phyloP scores from a whole-genome alignment of 1,140 invertebrate genomes.

The Aradophagus sp. region DNA sequence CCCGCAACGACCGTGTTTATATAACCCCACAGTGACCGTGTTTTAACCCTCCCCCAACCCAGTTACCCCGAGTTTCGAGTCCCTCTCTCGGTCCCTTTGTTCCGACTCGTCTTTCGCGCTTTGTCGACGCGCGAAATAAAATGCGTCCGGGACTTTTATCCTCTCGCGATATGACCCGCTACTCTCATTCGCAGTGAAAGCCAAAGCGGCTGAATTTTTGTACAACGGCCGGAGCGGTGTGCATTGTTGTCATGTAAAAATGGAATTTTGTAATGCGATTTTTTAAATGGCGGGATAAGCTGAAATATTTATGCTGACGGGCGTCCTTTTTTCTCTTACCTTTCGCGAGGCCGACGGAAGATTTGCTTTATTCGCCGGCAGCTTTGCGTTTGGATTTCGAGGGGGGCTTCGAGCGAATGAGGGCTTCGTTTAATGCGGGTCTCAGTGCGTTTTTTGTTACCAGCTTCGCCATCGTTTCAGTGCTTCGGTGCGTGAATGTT shows the following conservation, averaged over 20 bases:
- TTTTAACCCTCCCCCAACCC: no score
- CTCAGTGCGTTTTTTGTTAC: no score
- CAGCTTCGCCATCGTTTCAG: no score
- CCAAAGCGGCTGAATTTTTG: conserved; percentile 16
- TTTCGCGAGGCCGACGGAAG: no score
- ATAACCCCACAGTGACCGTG: no score
- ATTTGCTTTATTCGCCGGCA: no score
- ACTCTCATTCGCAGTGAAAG: conserved; percentile 13
- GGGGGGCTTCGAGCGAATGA: no score
- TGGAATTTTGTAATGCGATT: conserved; percentile 29
- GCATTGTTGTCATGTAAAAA: conserved; percentile 26
- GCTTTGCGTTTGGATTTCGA: no score
- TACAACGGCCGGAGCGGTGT: conserved; percentile 4
- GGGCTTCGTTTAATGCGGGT: no score
- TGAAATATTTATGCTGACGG: conserved; percentile 23
- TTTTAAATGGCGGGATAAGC: conserved; percentile 12
- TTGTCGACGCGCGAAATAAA: conserved; percentile 24
- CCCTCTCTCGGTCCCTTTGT: conserved; percentile 7
- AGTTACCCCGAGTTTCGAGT: no score
- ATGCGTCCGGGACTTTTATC: conserved; percentile 30
- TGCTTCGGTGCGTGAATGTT: no score
- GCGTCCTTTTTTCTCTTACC: conserved; percentile 5
- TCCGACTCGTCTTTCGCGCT: conserved; percentile 17
- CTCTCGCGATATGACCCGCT: conserved; percentile 15
- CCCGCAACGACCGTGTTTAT: no score